Evolutionary conservation across 1,140 invertebrate species (phyloP).

Genomic region (Megathymus violae): DNA sequence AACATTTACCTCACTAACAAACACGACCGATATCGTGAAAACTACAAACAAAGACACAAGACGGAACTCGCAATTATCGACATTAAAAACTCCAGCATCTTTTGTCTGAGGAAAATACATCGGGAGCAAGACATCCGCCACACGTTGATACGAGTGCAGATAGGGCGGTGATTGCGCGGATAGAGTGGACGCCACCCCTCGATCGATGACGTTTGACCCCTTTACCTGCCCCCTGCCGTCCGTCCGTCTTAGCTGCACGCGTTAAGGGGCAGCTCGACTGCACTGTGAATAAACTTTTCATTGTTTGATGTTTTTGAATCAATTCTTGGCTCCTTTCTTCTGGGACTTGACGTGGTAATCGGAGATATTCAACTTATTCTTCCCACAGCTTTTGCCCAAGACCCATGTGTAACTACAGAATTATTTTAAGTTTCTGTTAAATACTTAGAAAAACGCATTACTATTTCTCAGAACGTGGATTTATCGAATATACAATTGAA

Average conservation of each 20-base stretch:
- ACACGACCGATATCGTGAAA: too few species aligned
- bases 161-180: slow-evolving; percentile 39
- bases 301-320: too few species aligned
- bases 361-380: too few species aligned
- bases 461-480: too few species aligned
- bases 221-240: slow-evolving; percentile 73
- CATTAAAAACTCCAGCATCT: slow-evolving; percentile 45
- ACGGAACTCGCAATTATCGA: slow-evolving; percentile 23
- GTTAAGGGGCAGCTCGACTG: slow-evolving; percentile 53
- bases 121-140: slow-evolving; percentile 28
- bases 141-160: slow-evolving; percentile 40
- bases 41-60: slow-evolving; percentile 3
- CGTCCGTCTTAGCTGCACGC: slow-evolving; percentile 64
- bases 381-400: too few species aligned
- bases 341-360: too few species aligned
- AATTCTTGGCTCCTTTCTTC: too few species aligned
- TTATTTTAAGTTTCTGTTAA: too few species aligned
- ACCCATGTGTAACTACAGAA: too few species aligned
- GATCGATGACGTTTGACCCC: slow-evolving; percentile 80
- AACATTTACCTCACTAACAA: too few species aligned
- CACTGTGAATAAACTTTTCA: background rate
- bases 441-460: too few species aligned
- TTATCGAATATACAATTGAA: too few species aligned
- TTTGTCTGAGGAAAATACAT: slow-evolving; percentile 12
- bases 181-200: slow-evolving; percentile 38